These are phyloP conservation scores for Euura lappo DNA, from an alignment of 1,140 invertebrate genomes.

Conservation along the genomic window DNA sequence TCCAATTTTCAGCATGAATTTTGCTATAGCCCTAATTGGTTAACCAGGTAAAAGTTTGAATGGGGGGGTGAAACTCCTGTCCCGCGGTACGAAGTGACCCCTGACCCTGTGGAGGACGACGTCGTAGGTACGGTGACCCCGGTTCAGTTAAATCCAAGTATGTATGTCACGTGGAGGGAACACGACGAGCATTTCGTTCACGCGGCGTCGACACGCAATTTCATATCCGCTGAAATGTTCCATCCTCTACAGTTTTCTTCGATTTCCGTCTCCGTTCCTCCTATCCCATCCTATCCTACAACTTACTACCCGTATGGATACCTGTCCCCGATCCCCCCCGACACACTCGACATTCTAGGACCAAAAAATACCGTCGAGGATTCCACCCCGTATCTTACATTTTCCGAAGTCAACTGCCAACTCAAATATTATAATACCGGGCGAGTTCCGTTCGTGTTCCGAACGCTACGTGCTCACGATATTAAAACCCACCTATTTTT, in stretches of 20 bases:
- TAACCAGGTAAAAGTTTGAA: no score
- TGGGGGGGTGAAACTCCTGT: no score
- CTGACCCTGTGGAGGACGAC: no score
- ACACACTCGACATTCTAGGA: not conserved
- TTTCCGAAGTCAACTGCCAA: not conserved
- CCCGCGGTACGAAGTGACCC: no score
- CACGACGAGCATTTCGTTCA: conserved; percentile 41
- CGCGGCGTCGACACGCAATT: conserved; percentile 41
- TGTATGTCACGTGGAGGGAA: conserved; percentile 36
- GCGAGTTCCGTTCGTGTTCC: no score
- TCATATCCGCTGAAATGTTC: conserved; percentile 35
- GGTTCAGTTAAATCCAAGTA: conserved; percentile 11
- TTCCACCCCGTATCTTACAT: not conserved
- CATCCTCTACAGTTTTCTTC: not conserved
- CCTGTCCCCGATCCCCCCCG: not conserved
- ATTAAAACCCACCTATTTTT: no score
- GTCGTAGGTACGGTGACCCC: not conserved
- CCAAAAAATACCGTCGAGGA: not conserved
- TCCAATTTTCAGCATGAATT: no score
- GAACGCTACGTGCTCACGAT: no score
- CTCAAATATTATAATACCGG: not conserved
- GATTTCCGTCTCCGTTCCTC: not conserved
- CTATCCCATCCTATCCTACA: no score
- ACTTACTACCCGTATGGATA: no score
- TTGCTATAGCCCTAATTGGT: no score